Conservation (phyloP, 2,888 invertebrate genomes). For the Drosophila villosipedis region DNA sequence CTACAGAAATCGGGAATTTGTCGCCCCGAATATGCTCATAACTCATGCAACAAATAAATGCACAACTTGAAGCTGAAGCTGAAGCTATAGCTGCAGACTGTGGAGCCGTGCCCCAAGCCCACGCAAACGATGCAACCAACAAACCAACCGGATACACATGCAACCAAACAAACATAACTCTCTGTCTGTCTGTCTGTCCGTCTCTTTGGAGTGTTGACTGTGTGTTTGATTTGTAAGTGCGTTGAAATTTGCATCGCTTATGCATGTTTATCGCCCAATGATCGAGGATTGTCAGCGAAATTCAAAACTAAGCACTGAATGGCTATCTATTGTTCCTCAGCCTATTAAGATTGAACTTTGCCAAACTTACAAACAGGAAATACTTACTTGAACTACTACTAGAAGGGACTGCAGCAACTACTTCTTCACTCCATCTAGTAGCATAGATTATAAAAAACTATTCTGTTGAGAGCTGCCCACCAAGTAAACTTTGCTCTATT, state of each 20-base stretch:
- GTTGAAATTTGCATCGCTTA: slow-evolving; percentile 35
- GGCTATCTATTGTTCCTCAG: neutral
- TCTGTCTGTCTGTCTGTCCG: neutral
- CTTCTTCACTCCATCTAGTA: no score
- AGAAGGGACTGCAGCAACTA: neutral
- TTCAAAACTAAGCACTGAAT: neutral
- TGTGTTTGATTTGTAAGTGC: slow-evolving; percentile 40
- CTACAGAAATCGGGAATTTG: slow-evolving; percentile 65
- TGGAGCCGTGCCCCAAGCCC: slow-evolving; percentile 30
- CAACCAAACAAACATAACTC: slow-evolving; percentile 23
- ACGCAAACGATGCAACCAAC: slow-evolving; percentile 33
- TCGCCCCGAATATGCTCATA: slow-evolving; percentile 82
- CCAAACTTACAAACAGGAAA: neutral
- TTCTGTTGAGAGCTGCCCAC: neutral
- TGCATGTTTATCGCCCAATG: slow-evolving; percentile 16
- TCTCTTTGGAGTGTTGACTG: slow-evolving; percentile 8
- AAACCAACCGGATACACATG: slow-evolving; percentile 60
- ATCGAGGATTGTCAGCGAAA: slow-evolving; percentile 1
- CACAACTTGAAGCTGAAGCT: slow-evolving; percentile 52
- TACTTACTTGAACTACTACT: neutral
- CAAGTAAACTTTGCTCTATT: neutral
- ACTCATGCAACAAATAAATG: slow-evolving; percentile 83
- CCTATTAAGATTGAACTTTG: neutral
- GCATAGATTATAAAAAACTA: neutral
- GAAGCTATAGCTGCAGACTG: neutral